phyloP scores from a whole-genome alignment of 2,113 vertebrate species.

The Grallaria varia region DNA sequence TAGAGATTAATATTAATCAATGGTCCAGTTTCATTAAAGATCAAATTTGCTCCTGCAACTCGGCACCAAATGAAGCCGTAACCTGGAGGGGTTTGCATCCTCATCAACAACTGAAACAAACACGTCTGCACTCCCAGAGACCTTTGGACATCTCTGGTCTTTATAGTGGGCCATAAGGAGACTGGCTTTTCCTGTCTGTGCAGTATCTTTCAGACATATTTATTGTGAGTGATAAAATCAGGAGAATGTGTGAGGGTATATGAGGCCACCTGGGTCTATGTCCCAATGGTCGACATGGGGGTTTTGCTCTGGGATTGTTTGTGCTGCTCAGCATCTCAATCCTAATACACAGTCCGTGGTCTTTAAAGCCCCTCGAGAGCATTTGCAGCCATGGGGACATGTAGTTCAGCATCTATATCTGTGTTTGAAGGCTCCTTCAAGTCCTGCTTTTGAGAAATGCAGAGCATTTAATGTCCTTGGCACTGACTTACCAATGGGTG shows the following conservation, averaged over 20 bases:
- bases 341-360: not conserved
- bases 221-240: slow-evolving; percentile 22
- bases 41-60: not conserved
- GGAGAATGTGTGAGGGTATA: not conserved
- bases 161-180: not conserved
- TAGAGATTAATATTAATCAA: not conserved
- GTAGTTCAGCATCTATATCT: not conserved
- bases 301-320: not conserved
- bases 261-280: not conserved
- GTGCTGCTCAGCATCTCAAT: not conserved
- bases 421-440: not conserved
- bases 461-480: not conserved
- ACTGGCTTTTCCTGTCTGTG: slow-evolving; percentile 60
- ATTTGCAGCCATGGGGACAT: not conserved
- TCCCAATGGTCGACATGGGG: not conserved
- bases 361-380: not conserved
- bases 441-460: not conserved
- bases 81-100: not conserved
- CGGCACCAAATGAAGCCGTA: not conserved
- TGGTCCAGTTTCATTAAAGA: not conserved
- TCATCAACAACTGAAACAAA: not conserved
- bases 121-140: not conserved
- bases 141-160: slow-evolving; percentile 42
- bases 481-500: not conserved
- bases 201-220: slow-evolving; percentile 41